Evolutionary conservation across 2,113 vertebrate species (phyloP).

Genomic region (Phylloscopus trochiloides): DNA sequence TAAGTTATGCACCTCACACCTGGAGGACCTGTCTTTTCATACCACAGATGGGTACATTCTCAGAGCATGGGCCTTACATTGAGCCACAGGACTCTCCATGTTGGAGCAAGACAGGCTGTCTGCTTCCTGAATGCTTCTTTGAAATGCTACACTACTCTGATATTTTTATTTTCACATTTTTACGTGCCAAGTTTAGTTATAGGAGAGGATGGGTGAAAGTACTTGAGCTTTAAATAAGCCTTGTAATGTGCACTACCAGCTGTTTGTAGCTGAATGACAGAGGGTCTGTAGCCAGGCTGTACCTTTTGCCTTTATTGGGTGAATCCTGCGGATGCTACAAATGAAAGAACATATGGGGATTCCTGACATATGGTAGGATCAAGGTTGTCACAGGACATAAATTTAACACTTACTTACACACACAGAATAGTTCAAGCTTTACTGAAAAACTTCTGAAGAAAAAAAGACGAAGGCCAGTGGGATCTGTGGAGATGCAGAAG

Average conservation of each 20-base stretch:
- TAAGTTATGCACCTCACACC: background rate
- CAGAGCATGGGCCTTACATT: background rate
- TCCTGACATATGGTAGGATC: background rate
- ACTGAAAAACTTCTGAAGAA: background rate
- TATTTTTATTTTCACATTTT: slow-evolving; percentile 56
- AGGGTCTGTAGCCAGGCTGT: background rate
- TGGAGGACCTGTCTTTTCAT: background rate
- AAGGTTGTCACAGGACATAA: background rate
- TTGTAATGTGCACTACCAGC: slow-evolving; percentile 33
- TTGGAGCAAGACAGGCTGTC: slow-evolving; percentile 22
- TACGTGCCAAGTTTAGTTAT: slow-evolving; percentile 4
- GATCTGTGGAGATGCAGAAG: background rate
- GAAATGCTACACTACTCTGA: slow-evolving; percentile 55
- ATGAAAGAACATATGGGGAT: background rate
- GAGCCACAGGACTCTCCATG: background rate
- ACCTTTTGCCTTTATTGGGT: background rate
- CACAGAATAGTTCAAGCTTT: background rate
- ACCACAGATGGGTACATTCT: background rate
- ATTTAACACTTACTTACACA: background rate
- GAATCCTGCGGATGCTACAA: background rate
- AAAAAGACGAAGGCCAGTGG: background rate
- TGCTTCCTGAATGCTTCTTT: slow-evolving; percentile 56
- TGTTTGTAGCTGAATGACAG: slow-evolving; percentile 30
- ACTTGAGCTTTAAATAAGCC: slow-evolving; percentile 47
- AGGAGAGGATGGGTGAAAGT: slow-evolving; percentile 15